phyloP scores from a whole-genome alignment of 2,888 invertebrate species.

The Rhamphomyia laevipes region DNA sequence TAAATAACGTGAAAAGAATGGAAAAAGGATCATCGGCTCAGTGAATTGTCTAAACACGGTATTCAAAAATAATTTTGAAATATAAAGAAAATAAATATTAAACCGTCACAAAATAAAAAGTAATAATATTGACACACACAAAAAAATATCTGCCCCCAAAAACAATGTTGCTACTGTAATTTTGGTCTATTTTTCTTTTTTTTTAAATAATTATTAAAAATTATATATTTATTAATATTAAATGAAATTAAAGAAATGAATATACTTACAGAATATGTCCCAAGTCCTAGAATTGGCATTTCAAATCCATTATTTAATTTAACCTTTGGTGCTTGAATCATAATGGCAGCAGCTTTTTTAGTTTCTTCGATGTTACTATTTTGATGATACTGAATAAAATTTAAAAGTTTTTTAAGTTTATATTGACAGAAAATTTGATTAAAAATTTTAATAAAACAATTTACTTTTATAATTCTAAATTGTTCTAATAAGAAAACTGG shows the following conservation, averaged over 20 bases:
- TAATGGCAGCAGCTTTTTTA: not conserved
- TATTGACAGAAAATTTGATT: not conserved
- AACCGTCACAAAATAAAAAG: no score
- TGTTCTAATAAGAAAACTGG: not conserved
- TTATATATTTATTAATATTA: no score
- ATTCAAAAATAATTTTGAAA: no score
- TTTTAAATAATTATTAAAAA: no score
- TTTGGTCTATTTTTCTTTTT: no score
- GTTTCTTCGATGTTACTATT: not conserved
- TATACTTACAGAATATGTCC: slow-evolving; percentile 47
- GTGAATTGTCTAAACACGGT: no score
- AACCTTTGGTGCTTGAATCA: slow-evolving; percentile 37
- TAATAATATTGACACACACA: no score
- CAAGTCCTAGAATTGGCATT: slow-evolving; percentile 58
- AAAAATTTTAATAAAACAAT: not conserved
- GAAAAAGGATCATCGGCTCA: no score
- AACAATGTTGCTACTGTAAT: not conserved
- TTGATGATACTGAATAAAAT: not conserved
- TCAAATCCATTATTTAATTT: slow-evolving; percentile 49
- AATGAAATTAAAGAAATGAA: no score
- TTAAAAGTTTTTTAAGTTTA: not conserved
- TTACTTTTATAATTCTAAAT: not conserved
- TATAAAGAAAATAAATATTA: no score
- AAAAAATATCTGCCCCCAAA: not conserved
- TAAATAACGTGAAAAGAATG: no score